These are phyloP conservation scores for Neolamprologus longior DNA, from an alignment of 2,113 vertebrate genomes.

Conservation along the genomic window DNA sequence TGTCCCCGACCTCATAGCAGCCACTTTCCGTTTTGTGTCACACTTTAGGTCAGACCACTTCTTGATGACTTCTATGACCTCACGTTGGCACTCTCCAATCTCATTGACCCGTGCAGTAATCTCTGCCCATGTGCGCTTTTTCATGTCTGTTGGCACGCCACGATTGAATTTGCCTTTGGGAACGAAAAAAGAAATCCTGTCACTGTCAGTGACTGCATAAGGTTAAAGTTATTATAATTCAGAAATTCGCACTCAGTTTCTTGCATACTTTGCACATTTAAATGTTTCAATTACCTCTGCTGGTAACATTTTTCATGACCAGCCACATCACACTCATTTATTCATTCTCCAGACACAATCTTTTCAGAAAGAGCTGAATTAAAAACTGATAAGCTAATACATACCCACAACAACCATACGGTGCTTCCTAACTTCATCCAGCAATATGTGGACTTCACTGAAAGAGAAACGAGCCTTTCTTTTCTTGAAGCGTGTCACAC, in stretches of 20 bases:
- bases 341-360: background rate
- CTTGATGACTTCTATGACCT: slow-evolving; percentile 75
- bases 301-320: background rate
- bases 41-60: slow-evolving; percentile 78
- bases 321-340: background rate
- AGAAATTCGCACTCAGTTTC: background rate
- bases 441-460: slow-evolving; percentile 73
- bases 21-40: slow-evolving; percentile 73
- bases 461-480: slow-evolving; percentile 76
- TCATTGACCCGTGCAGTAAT: slow-evolving; percentile 74
- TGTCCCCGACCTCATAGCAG: slow-evolving; percentile 60
- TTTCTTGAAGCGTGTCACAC: slow-evolving; percentile 64
- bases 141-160: slow-evolving; percentile 64
- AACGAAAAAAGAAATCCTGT: accelerated
- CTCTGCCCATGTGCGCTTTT: slow-evolving; percentile 73
- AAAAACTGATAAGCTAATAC: background rate
- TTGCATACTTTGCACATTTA: background rate
- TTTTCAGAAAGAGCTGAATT: background rate
- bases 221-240: background rate
- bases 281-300: background rate
- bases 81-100: slow-evolving; percentile 74
- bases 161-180: slow-evolving; percentile 71
- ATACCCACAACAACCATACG: slow-evolving; percentile 69
- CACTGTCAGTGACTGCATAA: background rate
- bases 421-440: slow-evolving; percentile 75